Conservation (phyloP, 2,113 vertebrate genomes). For the Ranitomeya variabilis region DNA sequence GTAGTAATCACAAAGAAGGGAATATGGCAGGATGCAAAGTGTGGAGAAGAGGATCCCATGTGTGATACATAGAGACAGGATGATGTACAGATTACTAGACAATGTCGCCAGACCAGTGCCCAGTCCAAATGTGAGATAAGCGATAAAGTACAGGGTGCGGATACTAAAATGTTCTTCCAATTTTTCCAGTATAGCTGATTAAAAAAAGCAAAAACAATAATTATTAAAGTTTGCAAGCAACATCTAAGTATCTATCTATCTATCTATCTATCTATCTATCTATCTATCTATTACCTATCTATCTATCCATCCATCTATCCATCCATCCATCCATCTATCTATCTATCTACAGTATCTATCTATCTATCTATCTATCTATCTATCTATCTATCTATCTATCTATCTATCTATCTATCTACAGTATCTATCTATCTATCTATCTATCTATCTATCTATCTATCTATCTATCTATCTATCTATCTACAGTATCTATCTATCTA, state of each 20-base stretch:
- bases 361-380: no score
- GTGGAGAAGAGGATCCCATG: conserved; percentile 95
- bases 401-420: no score
- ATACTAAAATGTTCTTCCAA: conserved; percentile 89
- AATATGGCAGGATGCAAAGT: conserved; percentile 96
- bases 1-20: conserved; percentile 97
- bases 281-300: not conserved
- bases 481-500: no score
- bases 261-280: not conserved
- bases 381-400: no score
- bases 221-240: not conserved
- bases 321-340: no score
- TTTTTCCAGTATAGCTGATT: conserved; percentile 87
- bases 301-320: not conserved
- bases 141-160: conserved; percentile 93
- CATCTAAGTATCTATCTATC: not conserved
- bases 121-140: conserved; percentile 91
- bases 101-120: conserved; percentile 92
- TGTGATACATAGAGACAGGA: conserved; percentile 90
- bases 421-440: no score
- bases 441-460: no score
- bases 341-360: not conserved
- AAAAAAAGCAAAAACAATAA: not conserved
- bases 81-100: conserved; percentile 89
- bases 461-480: no score